Evolutionary conservation across 2,797 vertebrate genomes (phyloP).

Genomic region (Clarias fuscus): DNA sequence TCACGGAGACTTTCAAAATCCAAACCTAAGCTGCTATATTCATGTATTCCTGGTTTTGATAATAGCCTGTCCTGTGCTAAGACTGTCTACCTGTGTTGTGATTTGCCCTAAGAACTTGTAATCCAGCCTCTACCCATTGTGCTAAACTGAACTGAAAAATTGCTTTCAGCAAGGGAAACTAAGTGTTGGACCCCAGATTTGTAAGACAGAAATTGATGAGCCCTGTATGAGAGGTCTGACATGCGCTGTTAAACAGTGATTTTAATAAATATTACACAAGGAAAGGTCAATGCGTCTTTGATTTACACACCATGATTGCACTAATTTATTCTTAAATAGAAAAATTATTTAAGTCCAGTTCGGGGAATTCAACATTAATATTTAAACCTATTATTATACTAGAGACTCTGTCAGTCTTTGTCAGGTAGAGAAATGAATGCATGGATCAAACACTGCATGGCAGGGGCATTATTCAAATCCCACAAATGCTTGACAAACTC

Average conservation of each 20-base stretch:
- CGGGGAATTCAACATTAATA: conserved; percentile 5
- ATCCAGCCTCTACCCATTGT: not conserved
- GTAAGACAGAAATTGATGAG: not conserved
- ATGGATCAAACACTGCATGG: conserved; percentile 52
- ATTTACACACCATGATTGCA: conserved; percentile 11
- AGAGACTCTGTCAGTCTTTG: not conserved
- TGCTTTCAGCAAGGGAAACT: not conserved
- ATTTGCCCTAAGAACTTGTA: not conserved
- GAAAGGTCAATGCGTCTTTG: conserved; percentile 16
- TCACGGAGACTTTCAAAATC: not conserved
- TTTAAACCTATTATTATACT: not conserved
- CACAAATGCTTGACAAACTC: conserved; percentile 65
- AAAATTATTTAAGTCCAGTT: not conserved
- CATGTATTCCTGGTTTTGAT: not conserved
- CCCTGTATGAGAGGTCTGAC: not conserved
- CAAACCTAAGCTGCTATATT: not conserved
- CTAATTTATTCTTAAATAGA: conserved; percentile 6
- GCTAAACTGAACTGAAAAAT: not conserved
- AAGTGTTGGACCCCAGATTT: not conserved
- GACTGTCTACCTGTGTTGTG: not conserved
- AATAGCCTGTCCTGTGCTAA: not conserved
- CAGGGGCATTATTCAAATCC: conserved; percentile 45
- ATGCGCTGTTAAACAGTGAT: not conserved
- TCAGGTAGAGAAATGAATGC: conserved; percentile 25
- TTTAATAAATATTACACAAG: conserved; percentile 2